Percentiles rank a stretch among this genome's conserved stretches.
phyloP scores from a whole-genome alignment of 2,113 vertebrate genomes.

The Leucopternis melanops region DNA sequence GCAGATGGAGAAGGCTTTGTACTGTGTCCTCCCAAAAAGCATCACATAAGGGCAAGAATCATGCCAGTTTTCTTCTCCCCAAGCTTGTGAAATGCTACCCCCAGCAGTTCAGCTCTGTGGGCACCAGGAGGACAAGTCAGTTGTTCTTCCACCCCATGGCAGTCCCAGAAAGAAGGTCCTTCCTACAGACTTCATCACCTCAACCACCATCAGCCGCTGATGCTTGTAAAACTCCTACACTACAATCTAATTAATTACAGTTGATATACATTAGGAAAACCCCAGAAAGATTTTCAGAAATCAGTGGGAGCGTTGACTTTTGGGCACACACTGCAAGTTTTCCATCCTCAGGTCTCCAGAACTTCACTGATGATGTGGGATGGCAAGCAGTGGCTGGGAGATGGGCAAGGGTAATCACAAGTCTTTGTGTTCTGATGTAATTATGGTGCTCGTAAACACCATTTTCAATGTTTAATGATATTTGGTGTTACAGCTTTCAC shows the following conservation, averaged over 20 bases:
- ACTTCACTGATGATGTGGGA: not conserved
- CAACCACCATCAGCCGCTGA: not conserved
- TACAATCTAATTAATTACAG: not conserved
- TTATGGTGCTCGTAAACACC: not conserved
- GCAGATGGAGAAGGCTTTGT: not conserved
- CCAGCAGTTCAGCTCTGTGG: not conserved
- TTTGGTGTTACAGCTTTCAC: not conserved
- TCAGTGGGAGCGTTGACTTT: fast-evolving
- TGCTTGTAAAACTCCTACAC: not conserved
- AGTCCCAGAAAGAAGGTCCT: not conserved
- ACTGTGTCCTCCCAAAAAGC: not conserved
- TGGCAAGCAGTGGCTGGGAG: not conserved
- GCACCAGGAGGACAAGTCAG: not conserved
- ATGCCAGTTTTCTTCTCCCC: fast-evolving
- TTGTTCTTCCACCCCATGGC: not conserved
- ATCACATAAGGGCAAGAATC: fast-evolving
- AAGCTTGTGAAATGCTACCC: not conserved
- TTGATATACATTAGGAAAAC: not conserved
- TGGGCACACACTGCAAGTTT: fast-evolving
- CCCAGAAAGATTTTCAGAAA: not conserved
- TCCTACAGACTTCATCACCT: not conserved
- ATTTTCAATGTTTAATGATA: not conserved
- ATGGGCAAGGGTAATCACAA: not conserved
- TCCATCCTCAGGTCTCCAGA: not conserved
- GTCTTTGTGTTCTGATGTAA: not conserved